Evolutionary conservation across 2,888 invertebrate genomes (phyloP).

Genomic region (Acronicta aceris): DNA sequence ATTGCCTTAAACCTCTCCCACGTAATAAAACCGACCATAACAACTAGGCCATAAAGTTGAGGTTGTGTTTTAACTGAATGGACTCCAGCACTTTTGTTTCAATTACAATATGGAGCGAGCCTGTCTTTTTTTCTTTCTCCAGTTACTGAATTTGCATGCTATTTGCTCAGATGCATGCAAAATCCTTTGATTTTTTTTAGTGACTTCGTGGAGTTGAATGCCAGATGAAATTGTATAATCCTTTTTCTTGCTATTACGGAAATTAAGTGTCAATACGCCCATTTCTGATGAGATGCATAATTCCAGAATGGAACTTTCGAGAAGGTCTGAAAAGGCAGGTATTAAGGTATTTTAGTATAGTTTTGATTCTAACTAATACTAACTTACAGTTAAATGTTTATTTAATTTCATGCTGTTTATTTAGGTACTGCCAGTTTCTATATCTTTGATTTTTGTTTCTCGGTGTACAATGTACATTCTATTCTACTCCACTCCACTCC

Average conservation of each 20-base stretch:
- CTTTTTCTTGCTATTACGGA: constrained; percentile 29
- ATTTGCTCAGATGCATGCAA: constrained; percentile 55
- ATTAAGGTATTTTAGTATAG: too few relatives aligned
- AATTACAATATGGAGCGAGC: constrained; percentile 59
- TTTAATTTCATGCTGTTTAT: too few relatives aligned
- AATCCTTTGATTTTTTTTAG: constrained; percentile 49
- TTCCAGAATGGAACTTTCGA: background rate
- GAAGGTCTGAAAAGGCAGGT: background rate
- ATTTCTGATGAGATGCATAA: constrained; percentile 3
- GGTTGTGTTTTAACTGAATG: constrained; percentile 19
- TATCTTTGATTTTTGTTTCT: too few relatives aligned
- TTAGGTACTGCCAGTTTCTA: too few relatives aligned
- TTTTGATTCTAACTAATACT: too few relatives aligned
- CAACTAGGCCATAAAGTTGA: background rate
- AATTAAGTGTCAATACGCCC: constrained; percentile 40
- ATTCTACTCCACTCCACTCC: too few relatives aligned
- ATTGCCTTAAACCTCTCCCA: constrained; percentile 43
- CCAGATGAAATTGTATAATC: constrained; percentile 55
- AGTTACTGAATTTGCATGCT: constrained; percentile 58
- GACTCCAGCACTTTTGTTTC: constrained; percentile 64
- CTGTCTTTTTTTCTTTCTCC: constrained; percentile 55
- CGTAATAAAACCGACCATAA: constrained; percentile 28
- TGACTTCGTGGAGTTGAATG: constrained; percentile 29
- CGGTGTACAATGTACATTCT: too few relatives aligned
- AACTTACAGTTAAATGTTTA: too few relatives aligned